A percentile compares a stretch with the other conserved stretches of the same genome.
These are phyloP conservation scores for Pocillopora meandrina DNA, from an alignment of 92 coral and sea anemone genomes.

Conservation along the genomic window DNA sequence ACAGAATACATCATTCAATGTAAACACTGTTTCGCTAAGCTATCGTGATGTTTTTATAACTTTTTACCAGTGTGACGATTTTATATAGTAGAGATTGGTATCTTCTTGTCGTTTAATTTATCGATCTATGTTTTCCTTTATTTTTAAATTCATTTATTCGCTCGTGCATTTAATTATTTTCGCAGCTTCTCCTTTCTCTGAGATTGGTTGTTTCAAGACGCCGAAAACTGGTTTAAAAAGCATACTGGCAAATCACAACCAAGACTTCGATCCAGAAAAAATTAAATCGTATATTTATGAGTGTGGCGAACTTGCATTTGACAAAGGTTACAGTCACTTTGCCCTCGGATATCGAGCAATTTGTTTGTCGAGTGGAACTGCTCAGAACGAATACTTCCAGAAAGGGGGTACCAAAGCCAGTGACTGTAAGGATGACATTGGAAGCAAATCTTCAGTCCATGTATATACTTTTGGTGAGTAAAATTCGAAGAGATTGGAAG, in stretches of 20 bases:
- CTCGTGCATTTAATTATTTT: not conserved
- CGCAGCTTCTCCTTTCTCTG: not conserved
- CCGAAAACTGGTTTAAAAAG: not conserved
- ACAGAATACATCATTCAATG: too few relatives aligned
- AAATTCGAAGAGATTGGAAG: too few relatives aligned
- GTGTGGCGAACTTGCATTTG: not conserved
- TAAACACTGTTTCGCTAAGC: too few relatives aligned
- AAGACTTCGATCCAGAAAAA: constrained; percentile 1
- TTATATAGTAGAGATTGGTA: too few relatives aligned
- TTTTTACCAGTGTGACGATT: too few relatives aligned
- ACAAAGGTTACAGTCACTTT: constrained; percentile 1
- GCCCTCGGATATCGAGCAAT: not conserved
- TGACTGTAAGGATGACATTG: not conserved
- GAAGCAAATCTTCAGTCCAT: constrained; percentile 2
- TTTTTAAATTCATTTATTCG: not conserved
- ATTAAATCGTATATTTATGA: not conserved
- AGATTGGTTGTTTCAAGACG: not conserved
- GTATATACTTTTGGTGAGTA: constrained; percentile 15
- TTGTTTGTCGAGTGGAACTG: not conserved
- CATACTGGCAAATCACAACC: not conserved
- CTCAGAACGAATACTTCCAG: not conserved
- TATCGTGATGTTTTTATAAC: too few relatives aligned
- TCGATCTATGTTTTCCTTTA: too few relatives aligned
- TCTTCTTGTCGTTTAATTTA: too few relatives aligned
- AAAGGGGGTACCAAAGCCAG: not conserved